Conservation (phyloP, 1,140 invertebrate species). For the Goniozus legneri region DNA sequence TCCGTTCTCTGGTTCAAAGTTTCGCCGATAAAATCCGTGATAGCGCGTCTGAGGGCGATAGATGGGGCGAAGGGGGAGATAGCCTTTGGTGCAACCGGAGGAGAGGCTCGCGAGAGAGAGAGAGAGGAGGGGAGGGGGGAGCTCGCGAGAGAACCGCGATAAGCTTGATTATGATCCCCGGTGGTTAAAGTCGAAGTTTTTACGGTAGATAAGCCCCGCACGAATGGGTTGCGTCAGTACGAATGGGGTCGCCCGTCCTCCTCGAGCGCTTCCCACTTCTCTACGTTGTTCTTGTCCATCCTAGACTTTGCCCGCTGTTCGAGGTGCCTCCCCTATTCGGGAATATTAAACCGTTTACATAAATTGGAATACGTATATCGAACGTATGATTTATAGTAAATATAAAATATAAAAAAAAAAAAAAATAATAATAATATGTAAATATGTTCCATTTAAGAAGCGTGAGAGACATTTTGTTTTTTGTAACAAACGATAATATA, state of each 20-base stretch:
- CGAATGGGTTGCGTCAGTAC: background rate
- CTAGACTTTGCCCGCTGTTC: too few species aligned
- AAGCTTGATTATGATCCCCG: constrained; percentile 50
- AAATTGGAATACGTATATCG: too few species aligned
- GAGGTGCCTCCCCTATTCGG: too few species aligned
- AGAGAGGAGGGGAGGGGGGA: constrained; percentile 1
- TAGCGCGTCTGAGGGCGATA: constrained; percentile 27
- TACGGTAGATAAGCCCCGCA: constrained; percentile 41
- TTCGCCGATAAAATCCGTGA: constrained; percentile 42
- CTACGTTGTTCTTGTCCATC: too few species aligned
- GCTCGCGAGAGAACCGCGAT: constrained; percentile 25
- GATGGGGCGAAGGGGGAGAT: constrained; percentile 39
- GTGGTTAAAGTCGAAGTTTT: constrained; percentile 49
- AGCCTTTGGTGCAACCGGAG: constrained; percentile 30
- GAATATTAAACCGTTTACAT: too few species aligned
- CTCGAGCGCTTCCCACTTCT: too few species aligned
- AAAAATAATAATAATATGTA: too few species aligned
- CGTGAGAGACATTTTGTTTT: too few species aligned
- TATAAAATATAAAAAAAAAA: too few species aligned
- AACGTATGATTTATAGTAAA: too few species aligned
- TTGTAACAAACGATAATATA: too few species aligned
- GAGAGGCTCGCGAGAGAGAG: constrained; percentile 3
- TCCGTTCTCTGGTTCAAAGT: constrained; percentile 35
- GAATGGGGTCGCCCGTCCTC: constrained; percentile 3
- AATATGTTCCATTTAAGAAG: too few species aligned